A percentile compares a stretch with the other conserved stretches of the same genome.
Evolutionary conservation across 2,888 invertebrate genomes (phyloP).

Genomic region (Parochlus steinenii): DNA sequence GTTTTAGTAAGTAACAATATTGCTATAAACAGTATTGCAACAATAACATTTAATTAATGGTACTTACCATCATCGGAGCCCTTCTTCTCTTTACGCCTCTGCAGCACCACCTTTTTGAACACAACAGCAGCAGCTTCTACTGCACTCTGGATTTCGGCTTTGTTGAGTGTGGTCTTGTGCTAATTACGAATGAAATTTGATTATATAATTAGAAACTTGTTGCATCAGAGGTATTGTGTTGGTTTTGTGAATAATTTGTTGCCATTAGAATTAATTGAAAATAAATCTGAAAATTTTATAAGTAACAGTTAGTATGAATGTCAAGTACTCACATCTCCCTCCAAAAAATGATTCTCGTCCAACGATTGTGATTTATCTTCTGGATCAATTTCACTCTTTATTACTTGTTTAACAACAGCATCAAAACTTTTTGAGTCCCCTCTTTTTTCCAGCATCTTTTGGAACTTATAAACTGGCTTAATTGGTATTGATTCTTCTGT

Average conservation of each 20-base stretch:
- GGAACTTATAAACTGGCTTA: constrained; percentile 10
- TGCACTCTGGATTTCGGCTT: constrained; percentile 29
- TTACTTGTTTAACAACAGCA: constrained; percentile 11
- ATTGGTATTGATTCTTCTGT: constrained; percentile 1
- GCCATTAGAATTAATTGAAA: too few relatives aligned
- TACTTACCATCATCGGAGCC: constrained; percentile 29
- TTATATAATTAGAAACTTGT: background rate
- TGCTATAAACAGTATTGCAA: background rate
- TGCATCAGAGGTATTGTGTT: background rate
- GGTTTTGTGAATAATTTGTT: too few relatives aligned
- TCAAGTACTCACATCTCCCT: constrained; percentile 7
- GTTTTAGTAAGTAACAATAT: too few relatives aligned
- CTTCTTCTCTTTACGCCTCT: constrained; percentile 25
- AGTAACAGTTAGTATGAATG: too few relatives aligned
- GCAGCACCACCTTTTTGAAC: constrained; percentile 29
- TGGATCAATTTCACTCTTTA: constrained; percentile 5
- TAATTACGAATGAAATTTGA: constrained; percentile 13
- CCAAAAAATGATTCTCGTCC: constrained; percentile 12
- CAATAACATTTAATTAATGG: background rate
- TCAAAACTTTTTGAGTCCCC: constrained; percentile 15
- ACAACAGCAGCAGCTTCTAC: constrained; percentile 29
- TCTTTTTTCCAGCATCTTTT: constrained; percentile 11
- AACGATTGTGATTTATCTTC: constrained; percentile 13
- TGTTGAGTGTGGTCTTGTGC: constrained; percentile 27
- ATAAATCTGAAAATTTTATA: too few relatives aligned